phyloP scores from a whole-genome alignment of 2,113 vertebrate species.

The Labeo catla region DNA sequence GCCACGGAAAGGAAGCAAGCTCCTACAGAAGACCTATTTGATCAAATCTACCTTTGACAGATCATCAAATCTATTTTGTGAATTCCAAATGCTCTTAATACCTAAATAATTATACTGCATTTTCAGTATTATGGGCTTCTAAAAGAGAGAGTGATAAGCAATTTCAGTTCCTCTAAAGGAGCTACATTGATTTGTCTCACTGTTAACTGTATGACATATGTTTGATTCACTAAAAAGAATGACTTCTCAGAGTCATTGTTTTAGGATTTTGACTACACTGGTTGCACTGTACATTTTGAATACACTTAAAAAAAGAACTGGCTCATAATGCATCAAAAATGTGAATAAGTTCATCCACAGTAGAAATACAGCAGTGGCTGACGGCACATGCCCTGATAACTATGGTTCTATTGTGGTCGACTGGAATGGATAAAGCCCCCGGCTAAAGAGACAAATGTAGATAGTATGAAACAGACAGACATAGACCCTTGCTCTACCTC shows the following conservation, averaged over 20 bases:
- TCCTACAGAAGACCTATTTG: background rate
- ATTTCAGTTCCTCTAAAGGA: background rate
- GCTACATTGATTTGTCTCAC: too few species aligned
- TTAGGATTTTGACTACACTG: too few species aligned
- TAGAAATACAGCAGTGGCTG: too few species aligned
- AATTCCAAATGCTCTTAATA: background rate
- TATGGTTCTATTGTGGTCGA: background rate
- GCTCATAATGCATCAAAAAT: background rate
- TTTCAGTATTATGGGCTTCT: background rate
- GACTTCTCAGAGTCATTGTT: too few species aligned
- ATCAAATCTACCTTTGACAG: background rate
- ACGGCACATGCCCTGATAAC: background rate
- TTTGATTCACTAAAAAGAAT: too few species aligned
- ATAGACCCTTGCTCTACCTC: constrained; percentile 36
- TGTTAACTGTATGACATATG: too few species aligned
- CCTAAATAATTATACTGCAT: background rate
- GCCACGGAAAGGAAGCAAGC: constrained; percentile 50
- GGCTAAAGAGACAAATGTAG: constrained; percentile 5
- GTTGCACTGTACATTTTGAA: background rate
- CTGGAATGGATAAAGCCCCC: background rate
- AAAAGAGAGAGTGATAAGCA: background rate
- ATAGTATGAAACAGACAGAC: constrained; percentile 21
- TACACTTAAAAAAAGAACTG: background rate
- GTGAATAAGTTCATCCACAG: too few species aligned
- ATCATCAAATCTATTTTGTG: background rate